Conservation (phyloP, 2,888 invertebrate genomes). For the Hymenopus coronatus region DNA sequence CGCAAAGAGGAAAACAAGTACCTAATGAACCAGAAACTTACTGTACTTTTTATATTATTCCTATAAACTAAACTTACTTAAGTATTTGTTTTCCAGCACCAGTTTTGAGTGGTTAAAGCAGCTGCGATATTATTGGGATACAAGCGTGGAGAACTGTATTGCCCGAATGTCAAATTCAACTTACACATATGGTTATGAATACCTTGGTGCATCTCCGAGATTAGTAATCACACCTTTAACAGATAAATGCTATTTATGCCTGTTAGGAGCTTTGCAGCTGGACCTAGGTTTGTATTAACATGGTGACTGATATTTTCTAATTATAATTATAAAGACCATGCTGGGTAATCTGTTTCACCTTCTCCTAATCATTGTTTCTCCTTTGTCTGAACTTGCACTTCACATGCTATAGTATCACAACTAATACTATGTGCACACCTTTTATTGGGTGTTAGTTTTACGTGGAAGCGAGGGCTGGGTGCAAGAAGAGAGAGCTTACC, state of each 20-base stretch:
- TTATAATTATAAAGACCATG: too few relatives aligned
- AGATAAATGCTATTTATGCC: constrained; percentile 81
- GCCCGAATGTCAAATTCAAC: constrained; percentile 82
- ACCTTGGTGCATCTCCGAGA: constrained; percentile 80
- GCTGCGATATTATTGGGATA: constrained; percentile 85
- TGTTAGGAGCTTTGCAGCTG: constrained; percentile 86
- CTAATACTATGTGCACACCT: too few relatives aligned
- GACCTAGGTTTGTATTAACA: constrained; percentile 60
- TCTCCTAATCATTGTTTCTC: too few relatives aligned
- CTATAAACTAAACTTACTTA: neutral
- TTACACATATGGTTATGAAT: constrained; percentile 86
- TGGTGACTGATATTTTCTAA: too few relatives aligned
- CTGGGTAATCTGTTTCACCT: too few relatives aligned
- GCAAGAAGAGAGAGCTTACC: too few relatives aligned
- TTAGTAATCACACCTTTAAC: constrained; percentile 88
- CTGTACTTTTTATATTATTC: neutral
- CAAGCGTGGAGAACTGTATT: constrained; percentile 71
- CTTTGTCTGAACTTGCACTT: too few relatives aligned
- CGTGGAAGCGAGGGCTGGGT: too few relatives aligned
- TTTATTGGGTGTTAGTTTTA: too few relatives aligned
- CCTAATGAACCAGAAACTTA: neutral
- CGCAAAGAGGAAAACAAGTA: neutral
- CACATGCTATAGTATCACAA: too few relatives aligned
- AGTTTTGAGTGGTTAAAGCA: constrained; percentile 91
- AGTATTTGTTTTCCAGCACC: constrained; percentile 48